phyloP scores from a whole-genome alignment of 2,797 vertebrate species.

The Gallinago solitaria region DNA sequence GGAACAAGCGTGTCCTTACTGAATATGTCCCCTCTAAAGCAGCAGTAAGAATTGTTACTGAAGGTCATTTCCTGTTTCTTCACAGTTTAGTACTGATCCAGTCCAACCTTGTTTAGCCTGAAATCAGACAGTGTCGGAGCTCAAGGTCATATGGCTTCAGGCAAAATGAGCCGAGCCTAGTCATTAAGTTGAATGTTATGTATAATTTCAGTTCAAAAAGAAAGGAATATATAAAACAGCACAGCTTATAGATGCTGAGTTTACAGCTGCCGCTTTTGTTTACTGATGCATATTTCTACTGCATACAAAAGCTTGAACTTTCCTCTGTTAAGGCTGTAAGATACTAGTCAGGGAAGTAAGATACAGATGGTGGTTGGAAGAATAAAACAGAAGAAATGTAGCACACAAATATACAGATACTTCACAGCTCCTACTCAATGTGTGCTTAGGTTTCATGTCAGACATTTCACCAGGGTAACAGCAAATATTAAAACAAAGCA shows the following conservation, averaged over 20 bases:
- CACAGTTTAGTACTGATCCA: not conserved
- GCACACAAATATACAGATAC: not conserved
- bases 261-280: constrained; percentile 13
- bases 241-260: not conserved
- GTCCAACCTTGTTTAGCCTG: not conserved
- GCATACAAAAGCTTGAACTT: not conserved
- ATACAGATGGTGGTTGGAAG: not conserved
- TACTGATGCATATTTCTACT: not conserved
- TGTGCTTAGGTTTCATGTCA: not conserved
- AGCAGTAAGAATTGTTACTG: not conserved
- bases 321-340: not conserved
- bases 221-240: not conserved
- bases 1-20: not conserved
- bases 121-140: not conserved
- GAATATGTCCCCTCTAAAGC: not conserved
- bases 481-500: not conserved
- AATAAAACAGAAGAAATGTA: not conserved
- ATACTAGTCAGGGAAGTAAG: not conserved
- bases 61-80: constrained; percentile 35
- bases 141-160: not conserved
- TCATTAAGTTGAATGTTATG: not conserved
- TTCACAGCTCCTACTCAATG: not conserved
- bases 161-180: not conserved
- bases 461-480: not conserved
- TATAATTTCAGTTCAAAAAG: not conserved